These are phyloP conservation scores for Sphaeridia pumilis DNA, from an alignment of 2,888 invertebrate genomes.

Conservation along the genomic window DNA sequence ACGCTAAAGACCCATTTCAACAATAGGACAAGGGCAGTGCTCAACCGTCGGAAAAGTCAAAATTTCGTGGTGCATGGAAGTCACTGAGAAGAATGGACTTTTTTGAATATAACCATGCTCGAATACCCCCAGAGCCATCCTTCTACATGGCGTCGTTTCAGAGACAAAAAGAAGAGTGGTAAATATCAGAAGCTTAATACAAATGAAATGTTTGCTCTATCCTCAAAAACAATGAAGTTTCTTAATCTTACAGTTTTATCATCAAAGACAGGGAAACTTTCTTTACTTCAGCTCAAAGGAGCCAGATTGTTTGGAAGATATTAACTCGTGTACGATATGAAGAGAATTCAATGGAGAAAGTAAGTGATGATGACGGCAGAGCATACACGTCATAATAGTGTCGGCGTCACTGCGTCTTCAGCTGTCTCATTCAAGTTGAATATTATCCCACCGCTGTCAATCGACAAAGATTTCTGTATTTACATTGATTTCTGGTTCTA, in stretches of 20 bases:
- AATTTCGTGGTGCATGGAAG: slow-evolving; percentile 18
- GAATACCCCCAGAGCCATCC: slow-evolving; percentile 66
- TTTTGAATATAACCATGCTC: slow-evolving; percentile 55
- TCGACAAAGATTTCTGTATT: too few species aligned
- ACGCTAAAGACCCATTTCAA: too few species aligned
- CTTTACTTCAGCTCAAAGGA: slow-evolving; percentile 77
- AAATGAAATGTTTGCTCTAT: too few species aligned
- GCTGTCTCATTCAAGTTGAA: too few species aligned
- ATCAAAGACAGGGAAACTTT: slow-evolving; percentile 60
- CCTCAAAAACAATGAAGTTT: too few species aligned
- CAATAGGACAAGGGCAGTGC: slow-evolving; percentile 24
- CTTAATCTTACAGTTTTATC: slow-evolving; percentile 2
- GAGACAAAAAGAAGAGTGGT: slow-evolving; percentile 64
- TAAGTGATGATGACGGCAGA: too few species aligned
- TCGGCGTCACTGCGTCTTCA: too few species aligned
- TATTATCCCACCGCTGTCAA: too few species aligned
- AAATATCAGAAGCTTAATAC: not conserved
- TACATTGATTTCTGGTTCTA: too few species aligned
- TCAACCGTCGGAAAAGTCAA: slow-evolving; percentile 8
- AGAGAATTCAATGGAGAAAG: slow-evolving; percentile 55
- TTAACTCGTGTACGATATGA: slow-evolving; percentile 73
- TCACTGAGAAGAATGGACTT: slow-evolving; percentile 36
- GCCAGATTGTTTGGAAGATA: slow-evolving; percentile 82
- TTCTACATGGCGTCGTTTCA: slow-evolving; percentile 55
- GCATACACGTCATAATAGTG: too few species aligned